Evolutionary conservation across 1,140 invertebrate species (phyloP).

Genomic region (Zaprionus inermis): DNA sequence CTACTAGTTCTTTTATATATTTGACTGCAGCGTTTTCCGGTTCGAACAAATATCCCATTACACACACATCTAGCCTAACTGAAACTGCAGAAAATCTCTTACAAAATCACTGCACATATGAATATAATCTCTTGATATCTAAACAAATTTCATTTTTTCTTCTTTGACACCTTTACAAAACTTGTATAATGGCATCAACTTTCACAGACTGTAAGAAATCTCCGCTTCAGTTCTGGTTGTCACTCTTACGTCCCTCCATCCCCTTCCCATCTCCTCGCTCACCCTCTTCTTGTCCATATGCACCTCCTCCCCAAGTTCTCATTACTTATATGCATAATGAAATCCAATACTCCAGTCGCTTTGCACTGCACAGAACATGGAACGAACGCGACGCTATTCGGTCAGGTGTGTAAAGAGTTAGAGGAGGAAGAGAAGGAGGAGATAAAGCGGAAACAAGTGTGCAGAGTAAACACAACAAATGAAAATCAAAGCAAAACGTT

Average conservation of each 20-base stretch:
- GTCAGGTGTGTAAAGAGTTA: slow-evolving; percentile 48
- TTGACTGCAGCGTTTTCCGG: neutral
- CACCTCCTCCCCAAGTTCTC: neutral
- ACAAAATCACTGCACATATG: neutral
- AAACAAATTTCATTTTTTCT: neutral
- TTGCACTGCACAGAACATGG: slow-evolving; percentile 43
- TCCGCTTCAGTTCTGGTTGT: neutral
- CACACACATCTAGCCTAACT: neutral
- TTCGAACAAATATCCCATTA: neutral
- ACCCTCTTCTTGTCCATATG: neutral
- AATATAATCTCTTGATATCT: neutral
- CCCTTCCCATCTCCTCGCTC: neutral
- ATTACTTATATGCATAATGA: slow-evolving; percentile 23
- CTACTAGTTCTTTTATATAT: too few species aligned
- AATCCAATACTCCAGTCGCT: slow-evolving; percentile 24
- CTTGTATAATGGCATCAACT: slow-evolving; percentile 31
- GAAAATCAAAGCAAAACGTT: slow-evolving; percentile 27
- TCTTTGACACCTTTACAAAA: slow-evolving; percentile 24
- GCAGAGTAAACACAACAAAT: neutral
- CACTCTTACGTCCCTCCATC: neutral
- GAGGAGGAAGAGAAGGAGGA: neutral
- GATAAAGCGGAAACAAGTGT: neutral
- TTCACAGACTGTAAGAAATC: slow-evolving; percentile 16
- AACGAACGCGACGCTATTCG: slow-evolving; percentile 44
- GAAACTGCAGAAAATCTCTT: neutral